A percentile compares a stretch with the other conserved stretches of the same genome.
Conservation (phyloP, 2,888 invertebrate genomes). For the Drosophila lacicola region DNA sequence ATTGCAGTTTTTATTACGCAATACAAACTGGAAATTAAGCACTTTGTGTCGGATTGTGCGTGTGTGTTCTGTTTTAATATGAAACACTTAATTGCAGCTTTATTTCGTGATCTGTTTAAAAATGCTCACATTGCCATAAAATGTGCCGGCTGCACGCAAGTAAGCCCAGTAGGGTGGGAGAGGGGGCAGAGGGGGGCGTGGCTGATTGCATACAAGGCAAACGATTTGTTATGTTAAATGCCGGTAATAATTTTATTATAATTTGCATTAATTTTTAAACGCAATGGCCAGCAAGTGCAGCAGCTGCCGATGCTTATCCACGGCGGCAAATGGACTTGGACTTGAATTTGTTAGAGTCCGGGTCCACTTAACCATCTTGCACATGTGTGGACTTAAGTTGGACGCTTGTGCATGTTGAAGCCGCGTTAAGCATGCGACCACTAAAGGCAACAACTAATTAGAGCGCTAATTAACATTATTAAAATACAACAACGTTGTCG, state of each 20-base stretch:
- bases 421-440: constrained; percentile 56
- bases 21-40: constrained; percentile 13
- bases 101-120: constrained; percentile 51
- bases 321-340: neutral
- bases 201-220: constrained; percentile 5
- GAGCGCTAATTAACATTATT: constrained; percentile 78
- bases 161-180: no score
- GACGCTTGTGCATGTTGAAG: constrained; percentile 57
- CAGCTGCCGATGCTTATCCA: neutral
- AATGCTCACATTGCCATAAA: constrained; percentile 42
- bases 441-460: constrained; percentile 76
- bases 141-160: constrained; percentile 59
- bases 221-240: constrained; percentile 67
- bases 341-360: constrained; percentile 14
- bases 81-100: constrained; percentile 70
- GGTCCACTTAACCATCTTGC: constrained; percentile 39
- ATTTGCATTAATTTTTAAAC: constrained; percentile 68
- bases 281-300: constrained; percentile 18
- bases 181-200: neutral
- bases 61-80: constrained; percentile 31
- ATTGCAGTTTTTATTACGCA: constrained; percentile 47
- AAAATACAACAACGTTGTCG: constrained; percentile 58
- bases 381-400: neutral
- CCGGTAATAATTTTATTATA: constrained; percentile 60
- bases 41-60: neutral